Conservation (phyloP, 2,797 vertebrate species). For the Thalassophryne amazonica region DNA sequence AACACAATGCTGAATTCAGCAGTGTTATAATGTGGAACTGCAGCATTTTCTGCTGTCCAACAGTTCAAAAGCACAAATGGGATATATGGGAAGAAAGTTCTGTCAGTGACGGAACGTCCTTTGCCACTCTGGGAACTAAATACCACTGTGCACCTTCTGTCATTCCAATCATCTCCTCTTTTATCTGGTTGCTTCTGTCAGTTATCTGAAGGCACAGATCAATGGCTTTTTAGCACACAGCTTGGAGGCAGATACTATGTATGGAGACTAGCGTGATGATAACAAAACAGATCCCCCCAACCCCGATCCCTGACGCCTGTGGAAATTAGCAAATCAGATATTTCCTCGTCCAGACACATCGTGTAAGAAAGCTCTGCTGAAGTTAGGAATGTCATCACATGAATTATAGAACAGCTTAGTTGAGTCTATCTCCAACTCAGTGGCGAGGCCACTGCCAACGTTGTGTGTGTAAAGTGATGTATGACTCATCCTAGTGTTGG, state of each 20-base stretch:
- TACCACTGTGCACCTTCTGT: conserved; percentile 7
- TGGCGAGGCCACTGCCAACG: conserved; percentile 41
- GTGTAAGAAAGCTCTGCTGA: conserved; percentile 12
- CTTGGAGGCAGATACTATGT: conserved; percentile 7
- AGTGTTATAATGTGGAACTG: no score
- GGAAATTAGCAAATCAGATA: conserved; percentile 59
- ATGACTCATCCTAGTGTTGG: conserved; percentile 67
- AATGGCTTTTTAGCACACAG: conserved; percentile 14
- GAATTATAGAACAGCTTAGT: conserved; percentile 62
- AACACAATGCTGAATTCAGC: no score
- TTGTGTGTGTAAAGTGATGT: conserved; percentile 48
- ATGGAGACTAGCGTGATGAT: conserved; percentile 22
- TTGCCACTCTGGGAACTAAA: conserved; percentile 28
- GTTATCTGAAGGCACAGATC: conserved; percentile 21
- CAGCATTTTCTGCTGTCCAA: conserved; percentile 4
- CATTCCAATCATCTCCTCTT: conserved; percentile 1
- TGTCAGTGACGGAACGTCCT: conserved; percentile 30
- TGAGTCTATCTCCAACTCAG: conserved; percentile 61
- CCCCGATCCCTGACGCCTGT: conserved; percentile 9
- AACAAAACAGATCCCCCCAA: conserved; percentile 26
- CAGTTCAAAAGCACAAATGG: conserved; percentile 3
- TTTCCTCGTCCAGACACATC: conserved; percentile 37
- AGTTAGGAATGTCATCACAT: conserved; percentile 56
- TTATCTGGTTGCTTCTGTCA: conserved; percentile 15
- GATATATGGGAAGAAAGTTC: conserved; percentile 6